Percentiles rank a stretch among this genome's conserved stretches.
phyloP scores from a whole-genome alignment of 2,888 invertebrate genomes.

The Galerucella nymphaeae region DNA sequence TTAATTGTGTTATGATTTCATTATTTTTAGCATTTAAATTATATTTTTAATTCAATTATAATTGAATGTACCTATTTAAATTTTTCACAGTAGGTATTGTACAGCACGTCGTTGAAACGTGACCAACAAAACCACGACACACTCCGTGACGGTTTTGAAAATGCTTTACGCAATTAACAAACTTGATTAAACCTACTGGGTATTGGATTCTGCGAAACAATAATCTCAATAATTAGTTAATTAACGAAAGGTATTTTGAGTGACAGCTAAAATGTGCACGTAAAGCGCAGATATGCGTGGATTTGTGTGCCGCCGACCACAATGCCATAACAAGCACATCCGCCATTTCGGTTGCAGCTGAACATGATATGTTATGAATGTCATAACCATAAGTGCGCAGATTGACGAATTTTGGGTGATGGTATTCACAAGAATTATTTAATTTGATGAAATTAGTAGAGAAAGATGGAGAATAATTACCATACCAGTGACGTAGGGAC shows the following conservation, averaged over 20 bases:
- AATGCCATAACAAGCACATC: conserved; percentile 45
- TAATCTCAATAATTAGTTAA: conserved; percentile 58
- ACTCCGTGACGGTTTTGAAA: not conserved
- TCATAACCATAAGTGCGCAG: conserved; percentile 34
- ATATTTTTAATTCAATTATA: too few species aligned
- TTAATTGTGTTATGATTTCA: too few species aligned
- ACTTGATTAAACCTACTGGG: conserved; percentile 5
- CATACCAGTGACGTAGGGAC: not conserved
- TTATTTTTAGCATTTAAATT: too few species aligned
- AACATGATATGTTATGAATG: conserved; percentile 38
- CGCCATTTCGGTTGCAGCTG: conserved; percentile 41
- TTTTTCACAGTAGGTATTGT: not conserved
- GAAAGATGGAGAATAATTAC: not conserved
- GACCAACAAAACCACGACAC: not conserved
- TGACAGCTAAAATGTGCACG: conserved; percentile 53
- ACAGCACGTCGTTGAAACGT: not conserved
- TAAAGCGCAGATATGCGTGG: conserved; percentile 48
- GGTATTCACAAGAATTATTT: conserved; percentile 15
- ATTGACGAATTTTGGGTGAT: conserved; percentile 29
- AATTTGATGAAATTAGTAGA: conserved; percentile 1
- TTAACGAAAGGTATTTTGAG: conserved; percentile 58
- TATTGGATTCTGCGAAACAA: conserved; percentile 43
- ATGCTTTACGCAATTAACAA: conserved; percentile 1
- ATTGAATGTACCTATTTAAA: too few species aligned
- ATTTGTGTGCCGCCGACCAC: conserved; percentile 50